Evolutionary conservation across 2,888 invertebrate genomes (phyloP), one percentile per base, ranked within the genome.

Genomic region (Penaeus monodon): DNA sequence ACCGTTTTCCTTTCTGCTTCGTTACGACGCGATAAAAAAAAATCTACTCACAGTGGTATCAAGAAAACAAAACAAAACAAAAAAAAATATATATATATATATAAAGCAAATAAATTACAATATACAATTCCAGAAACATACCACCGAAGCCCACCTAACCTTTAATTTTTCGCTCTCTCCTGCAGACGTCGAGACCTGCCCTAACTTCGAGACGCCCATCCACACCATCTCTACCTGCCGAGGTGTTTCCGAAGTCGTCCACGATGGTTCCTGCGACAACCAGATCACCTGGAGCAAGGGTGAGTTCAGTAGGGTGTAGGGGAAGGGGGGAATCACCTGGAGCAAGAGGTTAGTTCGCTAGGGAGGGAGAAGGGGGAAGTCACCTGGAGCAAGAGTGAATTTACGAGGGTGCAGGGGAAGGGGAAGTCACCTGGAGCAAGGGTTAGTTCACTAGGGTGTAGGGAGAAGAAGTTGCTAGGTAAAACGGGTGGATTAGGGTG

Each of bases 181-280:
- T 83, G 27, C 90, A 90, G 90, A 90, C 81, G 90, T 90, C 64
- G 89, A 90, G 84, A 90, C 90, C 14, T 90, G 90, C 79, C 88
- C 89, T 29, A 90, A 89, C 88, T 90, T 90, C 85, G 90, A 88
- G 86, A 89, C 90, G 20, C 90, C 90, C n/a, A 86, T 89, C 88
- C 90, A 90, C 89, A 90, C 90, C 7, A 80, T 88, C 84, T 89
- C 90, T 65, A 89, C 88, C 57, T 90, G 90, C 78, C 83, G 90
- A 27, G 90, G 90, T 24, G 90, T 90, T 68, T 90, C 90, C 33
- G 90, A 90, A 83, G 89, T 90, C 38, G 79, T 89, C 88, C 89
- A 89, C 49, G 89, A 89, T 76, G 90, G 90, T 44, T 89, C 89
- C 84, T 90, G 90, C 81, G 88, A 90, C 65, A 89, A 85, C 86